phyloP scores from a whole-genome alignment of 1,140 invertebrate genomes.

The Drosophila mayri region DNA sequence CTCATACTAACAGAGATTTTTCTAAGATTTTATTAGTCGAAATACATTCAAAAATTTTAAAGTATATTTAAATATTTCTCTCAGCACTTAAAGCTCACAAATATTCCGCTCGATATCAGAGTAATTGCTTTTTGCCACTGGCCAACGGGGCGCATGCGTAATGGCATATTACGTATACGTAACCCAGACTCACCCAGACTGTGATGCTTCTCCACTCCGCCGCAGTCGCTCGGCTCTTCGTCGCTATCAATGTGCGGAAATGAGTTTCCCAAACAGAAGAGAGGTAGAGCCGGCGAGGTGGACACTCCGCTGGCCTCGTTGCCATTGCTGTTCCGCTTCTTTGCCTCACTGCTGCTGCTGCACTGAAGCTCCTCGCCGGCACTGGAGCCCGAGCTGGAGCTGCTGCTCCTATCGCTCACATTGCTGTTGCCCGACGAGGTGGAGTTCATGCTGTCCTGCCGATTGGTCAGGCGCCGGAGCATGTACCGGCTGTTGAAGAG shows the following conservation, averaged over 20 bases:
- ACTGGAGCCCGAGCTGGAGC: conserved; percentile 45
- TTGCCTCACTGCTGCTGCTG: conserved; percentile 28
- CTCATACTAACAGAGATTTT: background rate
- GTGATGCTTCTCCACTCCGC: conserved; percentile 85
- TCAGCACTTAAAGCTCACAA: background rate
- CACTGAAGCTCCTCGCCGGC: conserved; percentile 64
- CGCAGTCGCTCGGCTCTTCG: conserved; percentile 87
- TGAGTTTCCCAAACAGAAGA: conserved; percentile 89
- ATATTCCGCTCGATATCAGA: conserved; percentile 22
- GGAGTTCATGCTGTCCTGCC: conserved; percentile 84
- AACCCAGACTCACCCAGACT: conserved; percentile 58
- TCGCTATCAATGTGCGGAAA: conserved; percentile 91
- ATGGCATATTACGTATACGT: conserved; percentile 73
- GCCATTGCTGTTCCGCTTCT: conserved; percentile 32
- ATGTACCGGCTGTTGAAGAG: conserved; percentile 83
- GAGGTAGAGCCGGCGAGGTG: conserved; percentile 83
- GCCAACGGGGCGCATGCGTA: conserved; percentile 63
- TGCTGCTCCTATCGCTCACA: conserved; percentile 69
- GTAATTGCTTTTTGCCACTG: conserved; percentile 18
- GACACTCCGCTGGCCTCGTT: conserved; percentile 44
- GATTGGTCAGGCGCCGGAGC: conserved; percentile 78
- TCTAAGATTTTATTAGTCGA: no score
- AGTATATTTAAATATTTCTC: background rate
- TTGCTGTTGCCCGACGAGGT: conserved; percentile 81
- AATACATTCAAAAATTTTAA: no score